Base-by-base conservation (phyloP, 37 sponge, comb jelly and placozoan species). In the Ianthella basta region DNA sequence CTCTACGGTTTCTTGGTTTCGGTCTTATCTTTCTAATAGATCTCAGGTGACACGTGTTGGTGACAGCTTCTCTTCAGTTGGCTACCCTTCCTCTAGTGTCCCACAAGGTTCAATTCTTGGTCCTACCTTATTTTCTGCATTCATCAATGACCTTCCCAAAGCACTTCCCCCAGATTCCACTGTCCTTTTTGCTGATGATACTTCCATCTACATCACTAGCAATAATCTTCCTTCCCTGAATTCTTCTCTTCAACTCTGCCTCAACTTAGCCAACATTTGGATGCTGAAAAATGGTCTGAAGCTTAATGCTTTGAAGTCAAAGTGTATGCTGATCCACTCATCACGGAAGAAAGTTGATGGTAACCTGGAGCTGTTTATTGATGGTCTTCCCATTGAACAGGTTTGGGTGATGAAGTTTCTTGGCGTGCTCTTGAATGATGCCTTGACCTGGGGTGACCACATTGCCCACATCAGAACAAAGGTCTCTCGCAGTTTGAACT, bases 1-100 rank as follows among this genome's bases (percentile, higher is more conserved):
- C 68, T 66, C 68, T n/a, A 66, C 68, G 15, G 27, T 23, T n/a
- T 66, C 68, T 25, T 66, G 68, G 68, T 66, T 66, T 66, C 68
- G 27, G 68, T 66, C 68, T n/a, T 66, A 66, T 27, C 27, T 66
- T 24, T 25, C 68, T 24, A n/a, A 66, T 66, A 15, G 27, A 15
- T 16, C 29, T 66, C 68, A 66, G 68, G 23, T 66, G 19, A 66
- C 68, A 24, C 68, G 27, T 66, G 68, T 66, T 66, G 68, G 19
- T 66, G 68, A 66, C 23, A 14, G 13, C 68, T 66, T 66, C 68
- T 66, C 68, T 66, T 24, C 27, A 14, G 25, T 27, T 66, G 68
- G 68, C 13, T 25, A 24, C 27, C 68, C 68, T 14, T 24, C 68
- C 23, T 66, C 68, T 12, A 27, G 68, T 66, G 68, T 66, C 19